Conservation (phyloP, 2,888 invertebrate species). For the Rambutsinella grinnellia region DNA sequence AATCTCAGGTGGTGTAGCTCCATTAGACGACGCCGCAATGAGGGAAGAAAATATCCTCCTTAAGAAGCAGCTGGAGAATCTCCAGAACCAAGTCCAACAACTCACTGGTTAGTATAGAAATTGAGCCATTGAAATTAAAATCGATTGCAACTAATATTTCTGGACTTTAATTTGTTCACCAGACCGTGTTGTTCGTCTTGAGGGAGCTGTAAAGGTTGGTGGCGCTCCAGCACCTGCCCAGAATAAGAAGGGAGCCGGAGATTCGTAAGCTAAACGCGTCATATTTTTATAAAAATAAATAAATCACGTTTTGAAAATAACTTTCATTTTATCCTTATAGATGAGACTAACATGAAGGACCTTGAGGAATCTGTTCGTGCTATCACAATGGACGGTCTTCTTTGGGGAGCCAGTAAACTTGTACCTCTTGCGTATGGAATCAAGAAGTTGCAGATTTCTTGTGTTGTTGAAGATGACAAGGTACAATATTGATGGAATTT, state of each 20-base stretch:
- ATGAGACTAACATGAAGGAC: constrained; percentile 91
- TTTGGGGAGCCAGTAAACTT: constrained; percentile 90
- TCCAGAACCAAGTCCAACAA: constrained; percentile 61
- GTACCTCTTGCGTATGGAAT: constrained; percentile 94
- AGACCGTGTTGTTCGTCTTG: constrained; percentile 61
- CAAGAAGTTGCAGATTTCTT: constrained; percentile 90
- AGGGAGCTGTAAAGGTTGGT: constrained; percentile 67
- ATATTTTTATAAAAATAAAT: too few relatives aligned
- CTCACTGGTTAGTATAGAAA: too few relatives aligned
- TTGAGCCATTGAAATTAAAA: too few relatives aligned
- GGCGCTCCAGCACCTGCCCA: constrained; percentile 63
- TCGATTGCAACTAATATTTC: too few relatives aligned
- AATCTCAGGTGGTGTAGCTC: constrained; percentile 63
- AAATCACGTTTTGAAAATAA: too few relatives aligned
- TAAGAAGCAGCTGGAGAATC: constrained; percentile 62
- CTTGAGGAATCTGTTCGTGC: constrained; percentile 86
- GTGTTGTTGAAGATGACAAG: constrained; percentile 97
- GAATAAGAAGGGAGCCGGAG: constrained; percentile 65
- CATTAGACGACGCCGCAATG: constrained; percentile 61
- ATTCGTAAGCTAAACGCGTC: too few relatives aligned
- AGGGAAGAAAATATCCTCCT: constrained; percentile 65
- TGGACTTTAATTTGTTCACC: too few relatives aligned
- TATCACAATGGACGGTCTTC: constrained; percentile 85
- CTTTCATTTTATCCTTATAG: too few relatives aligned
- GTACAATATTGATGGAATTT: constrained; percentile 1